These are phyloP conservation scores for Fissipunctia ypsillon DNA, from an alignment of 2,888 invertebrate species.

Conservation along the genomic window DNA sequence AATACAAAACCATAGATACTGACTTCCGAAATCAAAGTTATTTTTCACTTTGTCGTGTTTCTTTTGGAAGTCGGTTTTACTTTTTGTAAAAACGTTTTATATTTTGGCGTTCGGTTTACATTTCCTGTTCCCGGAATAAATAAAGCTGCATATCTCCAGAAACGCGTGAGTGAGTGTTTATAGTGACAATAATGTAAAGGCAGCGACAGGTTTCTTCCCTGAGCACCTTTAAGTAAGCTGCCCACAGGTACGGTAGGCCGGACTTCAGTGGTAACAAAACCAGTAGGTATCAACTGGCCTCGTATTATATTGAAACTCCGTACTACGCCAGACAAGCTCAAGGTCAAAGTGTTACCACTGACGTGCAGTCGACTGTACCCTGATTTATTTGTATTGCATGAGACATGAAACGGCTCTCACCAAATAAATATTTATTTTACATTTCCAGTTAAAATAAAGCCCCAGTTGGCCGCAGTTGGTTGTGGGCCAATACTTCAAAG, in stretches of 20 bases:
- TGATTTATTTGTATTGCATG: conserved; percentile 38
- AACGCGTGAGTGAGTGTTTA: conserved; percentile 49
- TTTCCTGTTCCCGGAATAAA: conserved; percentile 26
- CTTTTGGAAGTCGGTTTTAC: too few species aligned
- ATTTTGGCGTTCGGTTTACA: neutral
- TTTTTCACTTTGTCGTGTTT: too few species aligned
- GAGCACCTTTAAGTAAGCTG: conserved; percentile 45
- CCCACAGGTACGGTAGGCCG: neutral
- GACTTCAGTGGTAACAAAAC: neutral
- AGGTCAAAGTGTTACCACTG: neutral
- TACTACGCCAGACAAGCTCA: neutral
- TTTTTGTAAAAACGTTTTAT: too few species aligned
- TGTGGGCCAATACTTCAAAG: conserved; percentile 23
- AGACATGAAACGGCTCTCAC: conserved; percentile 13
- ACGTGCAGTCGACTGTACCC: neutral
- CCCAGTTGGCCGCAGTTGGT: too few species aligned
- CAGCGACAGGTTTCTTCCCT: conserved; percentile 39
- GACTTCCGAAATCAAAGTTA: too few species aligned
- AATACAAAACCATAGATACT: too few species aligned
- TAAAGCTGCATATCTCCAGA: conserved; percentile 21
- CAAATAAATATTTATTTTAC: conserved; percentile 18
- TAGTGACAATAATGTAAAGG: conserved; percentile 49
- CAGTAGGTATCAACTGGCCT: neutral
- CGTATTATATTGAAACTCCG: neutral
- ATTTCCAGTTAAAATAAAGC: too few species aligned